Percentiles rank a stretch among this genome's conserved stretches.
Conservation (phyloP, 2,113 vertebrate genomes). For the Conger conger region DNA sequence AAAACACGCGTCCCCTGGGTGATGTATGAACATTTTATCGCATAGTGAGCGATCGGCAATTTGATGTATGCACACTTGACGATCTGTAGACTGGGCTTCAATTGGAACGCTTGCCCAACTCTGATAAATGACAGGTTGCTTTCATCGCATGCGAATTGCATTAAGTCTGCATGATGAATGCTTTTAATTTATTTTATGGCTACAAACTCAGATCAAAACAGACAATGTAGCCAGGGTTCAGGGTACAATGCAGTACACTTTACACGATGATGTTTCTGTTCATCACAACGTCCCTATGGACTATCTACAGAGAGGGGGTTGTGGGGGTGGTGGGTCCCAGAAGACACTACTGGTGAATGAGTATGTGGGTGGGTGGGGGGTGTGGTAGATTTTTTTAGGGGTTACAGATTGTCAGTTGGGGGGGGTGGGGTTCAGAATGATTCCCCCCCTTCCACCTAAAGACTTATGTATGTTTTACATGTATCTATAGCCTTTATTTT, state of each 20-base stretch:
- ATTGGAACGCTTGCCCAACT: conserved; percentile 12
- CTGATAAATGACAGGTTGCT: conserved; percentile 23
- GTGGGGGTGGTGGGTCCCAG: too few relatives aligned
- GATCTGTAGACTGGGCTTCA: conserved; percentile 1
- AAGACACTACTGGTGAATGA: too few relatives aligned
- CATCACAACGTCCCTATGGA: conserved; percentile 1
- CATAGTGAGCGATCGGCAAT: conserved; percentile 5
- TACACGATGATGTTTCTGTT: neutral
- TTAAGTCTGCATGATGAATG: conserved; percentile 33
- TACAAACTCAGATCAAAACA: neutral
- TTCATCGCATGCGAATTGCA: conserved; percentile 18
- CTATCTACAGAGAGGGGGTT: neutral
- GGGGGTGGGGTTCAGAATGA: too few relatives aligned
- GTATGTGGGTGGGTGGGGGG: too few relatives aligned
- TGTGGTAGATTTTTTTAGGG: too few relatives aligned
- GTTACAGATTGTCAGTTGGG: too few relatives aligned
- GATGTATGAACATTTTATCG: conserved; percentile 29
- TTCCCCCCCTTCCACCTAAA: too few relatives aligned
- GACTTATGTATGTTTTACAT: too few relatives aligned
- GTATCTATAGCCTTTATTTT: too few relatives aligned
- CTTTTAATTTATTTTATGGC: conserved; percentile 26
- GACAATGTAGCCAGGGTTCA: neutral
- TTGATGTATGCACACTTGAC: conserved; percentile 14
- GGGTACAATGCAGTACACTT: neutral
- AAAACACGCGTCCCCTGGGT: conserved; percentile 10